Percentiles rank a stretch among this genome's conserved stretches.
Conservation (phyloP, 2,888 invertebrate genomes). For the Dinocampus coccinellae region DNA sequence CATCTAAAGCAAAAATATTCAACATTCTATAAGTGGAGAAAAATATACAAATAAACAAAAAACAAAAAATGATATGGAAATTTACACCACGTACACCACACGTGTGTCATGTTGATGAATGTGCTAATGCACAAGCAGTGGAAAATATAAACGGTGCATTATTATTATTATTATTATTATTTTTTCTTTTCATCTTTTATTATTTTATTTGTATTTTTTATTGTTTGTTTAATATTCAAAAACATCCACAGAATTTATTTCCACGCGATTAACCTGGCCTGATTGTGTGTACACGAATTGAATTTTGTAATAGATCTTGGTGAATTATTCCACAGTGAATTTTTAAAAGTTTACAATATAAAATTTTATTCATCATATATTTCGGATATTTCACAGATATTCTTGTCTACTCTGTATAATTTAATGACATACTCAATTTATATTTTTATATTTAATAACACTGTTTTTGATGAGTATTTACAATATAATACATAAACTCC, state of each 20-base stretch:
- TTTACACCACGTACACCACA: not conserved
- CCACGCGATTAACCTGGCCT: not conserved
- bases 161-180: no score
- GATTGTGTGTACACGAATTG: not conserved
- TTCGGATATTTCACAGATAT: not conserved
- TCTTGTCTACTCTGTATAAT: not conserved
- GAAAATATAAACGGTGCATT: slow-evolving; percentile 12
- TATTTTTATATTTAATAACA: not conserved
- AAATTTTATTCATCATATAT: not conserved
- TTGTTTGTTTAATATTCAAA: slow-evolving; percentile 15
- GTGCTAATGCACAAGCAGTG: slow-evolving; percentile 6
- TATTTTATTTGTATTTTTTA: slow-evolving; percentile 1
- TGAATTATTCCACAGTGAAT: not conserved
- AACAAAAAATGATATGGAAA: not conserved
- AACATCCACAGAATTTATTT: slow-evolving; percentile 2
- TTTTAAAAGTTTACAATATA: not conserved
- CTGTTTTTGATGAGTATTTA: not conserved
- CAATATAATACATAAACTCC: not conserved
- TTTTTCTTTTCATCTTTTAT: not conserved
- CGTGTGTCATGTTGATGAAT: slow-evolving; percentile 25
- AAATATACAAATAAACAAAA: no score
- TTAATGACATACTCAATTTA: not conserved
- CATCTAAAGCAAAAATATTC: slow-evolving; percentile 16
- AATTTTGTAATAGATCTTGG: slow-evolving; percentile 3
- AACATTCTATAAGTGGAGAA: not conserved